phyloP scores from a whole-genome alignment of 2,888 invertebrate genomes.

The Habroteleia sp. region DNA sequence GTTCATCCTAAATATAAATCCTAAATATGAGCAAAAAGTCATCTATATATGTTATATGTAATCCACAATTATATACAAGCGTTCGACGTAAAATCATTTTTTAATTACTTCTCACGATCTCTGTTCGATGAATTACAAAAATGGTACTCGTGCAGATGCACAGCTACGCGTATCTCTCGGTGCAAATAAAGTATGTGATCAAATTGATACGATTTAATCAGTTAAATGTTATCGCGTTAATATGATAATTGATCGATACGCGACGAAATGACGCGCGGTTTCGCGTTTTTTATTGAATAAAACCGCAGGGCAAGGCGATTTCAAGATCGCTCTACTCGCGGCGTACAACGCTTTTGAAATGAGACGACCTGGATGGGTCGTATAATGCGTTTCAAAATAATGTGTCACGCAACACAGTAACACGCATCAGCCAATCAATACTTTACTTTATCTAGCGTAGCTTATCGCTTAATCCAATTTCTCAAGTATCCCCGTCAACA shows the following conservation, averaged over 20 bases:
- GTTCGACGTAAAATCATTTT: too few relatives aligned
- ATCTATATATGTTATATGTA: too few relatives aligned
- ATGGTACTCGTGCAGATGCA: too few relatives aligned
- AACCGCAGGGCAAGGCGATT: slow-evolving; percentile 13
- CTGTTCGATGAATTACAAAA: too few relatives aligned
- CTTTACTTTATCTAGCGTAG: slow-evolving; percentile 56
- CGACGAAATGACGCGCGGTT: slow-evolving; percentile 4
- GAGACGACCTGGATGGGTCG: too few relatives aligned
- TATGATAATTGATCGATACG: slow-evolving; percentile 50
- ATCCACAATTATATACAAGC: too few relatives aligned
- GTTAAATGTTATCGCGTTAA: slow-evolving; percentile 43
- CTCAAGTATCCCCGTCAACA: slow-evolving; percentile 45
- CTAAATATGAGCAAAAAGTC: too few relatives aligned
- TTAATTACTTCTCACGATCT: too few relatives aligned
- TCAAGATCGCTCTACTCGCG: slow-evolving; percentile 23
- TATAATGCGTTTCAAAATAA: slow-evolving; percentile 29
- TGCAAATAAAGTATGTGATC: slow-evolving; percentile 32
- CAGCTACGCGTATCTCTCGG: too few relatives aligned
- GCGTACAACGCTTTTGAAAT: too few relatives aligned
- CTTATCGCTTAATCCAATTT: slow-evolving; percentile 56
- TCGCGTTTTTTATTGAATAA: slow-evolving; percentile 36
- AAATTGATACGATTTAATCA: slow-evolving; percentile 30
- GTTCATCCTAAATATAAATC: too few relatives aligned
- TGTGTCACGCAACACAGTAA: slow-evolving; percentile 31
- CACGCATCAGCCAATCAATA: slow-evolving; percentile 52